Conservation (phyloP, 2,113 vertebrate genomes). For the Epinephelus lanceolatus region DNA sequence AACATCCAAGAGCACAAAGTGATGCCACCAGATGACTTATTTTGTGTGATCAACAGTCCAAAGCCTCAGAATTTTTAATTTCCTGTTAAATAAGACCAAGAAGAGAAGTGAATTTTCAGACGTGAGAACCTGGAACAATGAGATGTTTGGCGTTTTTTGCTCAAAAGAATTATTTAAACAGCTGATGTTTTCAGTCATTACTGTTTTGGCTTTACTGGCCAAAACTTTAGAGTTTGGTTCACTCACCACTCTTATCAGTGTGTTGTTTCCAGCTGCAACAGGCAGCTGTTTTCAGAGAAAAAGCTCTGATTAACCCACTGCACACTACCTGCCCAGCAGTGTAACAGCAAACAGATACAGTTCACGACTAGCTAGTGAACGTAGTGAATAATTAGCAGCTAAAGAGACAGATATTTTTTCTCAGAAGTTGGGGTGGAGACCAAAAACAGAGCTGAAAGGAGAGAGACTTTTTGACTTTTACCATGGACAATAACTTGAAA, state of each 20-base stretch:
- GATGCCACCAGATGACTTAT: too few species aligned
- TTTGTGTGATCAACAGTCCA: too few species aligned
- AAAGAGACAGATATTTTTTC: not conserved
- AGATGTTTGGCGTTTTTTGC: not conserved
- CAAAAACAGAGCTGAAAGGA: not conserved
- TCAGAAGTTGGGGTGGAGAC: not conserved
- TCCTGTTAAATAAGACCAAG: not conserved
- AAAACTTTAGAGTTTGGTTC: not conserved
- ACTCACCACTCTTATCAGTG: not conserved
- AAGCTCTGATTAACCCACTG: too few species aligned
- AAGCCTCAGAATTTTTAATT: too few species aligned
- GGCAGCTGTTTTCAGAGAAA: not conserved
- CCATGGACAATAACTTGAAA: too few species aligned
- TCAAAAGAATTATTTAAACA: not conserved
- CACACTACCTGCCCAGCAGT: too few species aligned
- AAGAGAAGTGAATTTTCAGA: not conserved
- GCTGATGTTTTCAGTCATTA: not conserved
- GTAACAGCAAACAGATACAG: too few species aligned
- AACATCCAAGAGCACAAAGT: too few species aligned
- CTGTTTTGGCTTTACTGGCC: not conserved
- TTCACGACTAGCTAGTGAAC: not conserved
- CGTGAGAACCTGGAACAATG: too few species aligned
- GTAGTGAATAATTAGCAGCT: not conserved
- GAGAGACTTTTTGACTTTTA: not conserved
- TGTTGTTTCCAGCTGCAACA: not conserved